Evolutionary conservation across 1,140 invertebrate species (phyloP), one percentile per base, ranked within the genome.

Genomic region (Campoletis sonorensis): DNA sequence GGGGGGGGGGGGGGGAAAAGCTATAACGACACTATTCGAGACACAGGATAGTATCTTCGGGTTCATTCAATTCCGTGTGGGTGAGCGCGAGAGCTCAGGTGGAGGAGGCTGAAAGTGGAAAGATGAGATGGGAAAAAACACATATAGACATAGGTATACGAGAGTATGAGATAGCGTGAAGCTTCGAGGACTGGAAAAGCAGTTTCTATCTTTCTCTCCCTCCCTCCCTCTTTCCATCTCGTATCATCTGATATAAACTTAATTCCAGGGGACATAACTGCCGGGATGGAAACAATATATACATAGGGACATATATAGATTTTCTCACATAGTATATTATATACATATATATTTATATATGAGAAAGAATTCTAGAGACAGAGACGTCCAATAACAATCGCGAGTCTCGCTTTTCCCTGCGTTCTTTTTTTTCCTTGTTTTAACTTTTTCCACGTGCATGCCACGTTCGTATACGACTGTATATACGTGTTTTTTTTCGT

Each of bases 191-290:
- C 27, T 71, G 27, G 27, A n/a, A 27, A 27, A n/a, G n/a, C 33
- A 85, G 85, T 86, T 2, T 54, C 7, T 7, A 33, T 33, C 30
- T 18, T 54, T 21, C n/a, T 54, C 51, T 54, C 10, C n/a, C 18
- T 54, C 51, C n/a, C 51, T 54, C 18, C n/a, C 51, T 54, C 51
- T 54, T 21, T 54, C 51, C n/a, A 18, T 54, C 84, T 86, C 83
- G 85, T 86, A 85, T 86, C 85, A 84, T 85, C 85, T 85, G 86
- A 85, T 87, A 85, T 83, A 85, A 80, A 75, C 77, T 86, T 87
- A 86, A 87, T 87, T 85, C 84, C 84, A 58, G 54, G 82, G 45
- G 83, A 83, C 85, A 85, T 77, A 85, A 83, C 83, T 75, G 83
- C 79, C 85, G 76, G 61, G 51, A 30, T 77, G 51, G 51, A 37